Evolutionary conservation across 2,113 vertebrate species (phyloP).

Genomic region (Piprites chloris): DNA sequence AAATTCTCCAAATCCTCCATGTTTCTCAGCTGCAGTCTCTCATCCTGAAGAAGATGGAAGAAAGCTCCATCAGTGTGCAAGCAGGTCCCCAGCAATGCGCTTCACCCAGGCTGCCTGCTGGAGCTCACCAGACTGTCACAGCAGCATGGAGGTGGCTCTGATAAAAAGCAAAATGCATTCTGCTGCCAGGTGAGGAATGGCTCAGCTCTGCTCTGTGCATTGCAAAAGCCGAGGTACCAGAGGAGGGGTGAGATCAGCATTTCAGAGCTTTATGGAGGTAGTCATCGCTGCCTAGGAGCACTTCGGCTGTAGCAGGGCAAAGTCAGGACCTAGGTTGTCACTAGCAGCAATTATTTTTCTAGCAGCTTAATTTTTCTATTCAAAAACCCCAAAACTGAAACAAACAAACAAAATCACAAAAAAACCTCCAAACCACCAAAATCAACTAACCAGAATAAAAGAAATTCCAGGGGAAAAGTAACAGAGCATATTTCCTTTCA

Average conservation of each 20-base stretch:
- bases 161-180: conserved; percentile 13
- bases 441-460: not conserved
- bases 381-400: not conserved
- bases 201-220: not conserved
- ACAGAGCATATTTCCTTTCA: not conserved
- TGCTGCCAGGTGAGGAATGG: conserved; percentile 20
- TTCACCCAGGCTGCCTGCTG: not conserved
- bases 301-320: not conserved
- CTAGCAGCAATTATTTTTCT: not conserved
- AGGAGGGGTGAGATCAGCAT: not conserved
- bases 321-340: not conserved
- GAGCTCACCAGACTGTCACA: not conserved
- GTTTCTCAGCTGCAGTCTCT: not conserved
- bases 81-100: not conserved
- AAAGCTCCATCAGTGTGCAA: not conserved
- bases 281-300: not conserved
- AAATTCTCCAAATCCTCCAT: not conserved
- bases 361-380: not conserved
- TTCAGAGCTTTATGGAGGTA: not conserved
- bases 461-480: not conserved
- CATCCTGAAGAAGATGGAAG: not conserved
- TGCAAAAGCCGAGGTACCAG: not conserved
- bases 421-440: not conserved
- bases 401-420: not conserved
- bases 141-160: not conserved